phyloP scores from a whole-genome alignment of 1,140 invertebrate species.

The Eurosta solidaginis region DNA sequence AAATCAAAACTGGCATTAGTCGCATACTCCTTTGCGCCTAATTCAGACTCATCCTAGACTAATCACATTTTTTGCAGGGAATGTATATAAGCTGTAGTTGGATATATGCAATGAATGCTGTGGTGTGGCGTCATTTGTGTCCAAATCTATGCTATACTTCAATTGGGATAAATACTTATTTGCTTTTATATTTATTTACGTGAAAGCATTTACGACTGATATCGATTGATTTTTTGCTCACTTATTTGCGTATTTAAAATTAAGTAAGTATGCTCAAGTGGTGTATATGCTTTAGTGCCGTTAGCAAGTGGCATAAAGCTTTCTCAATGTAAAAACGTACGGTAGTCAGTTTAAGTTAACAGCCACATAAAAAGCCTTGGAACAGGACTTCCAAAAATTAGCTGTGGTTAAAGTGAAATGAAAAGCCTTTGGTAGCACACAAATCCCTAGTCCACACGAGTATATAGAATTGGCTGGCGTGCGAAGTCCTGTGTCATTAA shows the following conservation, averaged over 20 bases:
- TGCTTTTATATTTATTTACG: conserved; percentile 41
- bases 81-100: too few species aligned
- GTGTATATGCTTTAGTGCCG: not conserved
- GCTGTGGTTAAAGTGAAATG: too few species aligned
- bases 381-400: too few species aligned
- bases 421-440: too few species aligned
- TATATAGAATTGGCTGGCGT: too few species aligned
- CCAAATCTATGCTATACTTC: conserved; percentile 34
- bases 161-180: conserved; percentile 33
- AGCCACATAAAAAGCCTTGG: too few species aligned
- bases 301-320: not conserved
- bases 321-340: not conserved
- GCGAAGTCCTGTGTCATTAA: too few species aligned
- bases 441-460: too few species aligned
- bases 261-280: conserved; percentile 12
- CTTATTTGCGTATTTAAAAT: conserved; percentile 31
- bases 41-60: not conserved
- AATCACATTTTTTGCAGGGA: too few species aligned
- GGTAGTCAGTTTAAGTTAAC: too few species aligned
- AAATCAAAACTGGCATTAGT: too few species aligned
- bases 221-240: conserved; percentile 59
- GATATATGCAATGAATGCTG: not conserved
- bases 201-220: conserved; percentile 39
- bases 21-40: not conserved
- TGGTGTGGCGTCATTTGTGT: not conserved